Evolutionary conservation across 2,888 invertebrate genomes (phyloP).

Genomic region (Hermaeophaga mercurialis): DNA sequence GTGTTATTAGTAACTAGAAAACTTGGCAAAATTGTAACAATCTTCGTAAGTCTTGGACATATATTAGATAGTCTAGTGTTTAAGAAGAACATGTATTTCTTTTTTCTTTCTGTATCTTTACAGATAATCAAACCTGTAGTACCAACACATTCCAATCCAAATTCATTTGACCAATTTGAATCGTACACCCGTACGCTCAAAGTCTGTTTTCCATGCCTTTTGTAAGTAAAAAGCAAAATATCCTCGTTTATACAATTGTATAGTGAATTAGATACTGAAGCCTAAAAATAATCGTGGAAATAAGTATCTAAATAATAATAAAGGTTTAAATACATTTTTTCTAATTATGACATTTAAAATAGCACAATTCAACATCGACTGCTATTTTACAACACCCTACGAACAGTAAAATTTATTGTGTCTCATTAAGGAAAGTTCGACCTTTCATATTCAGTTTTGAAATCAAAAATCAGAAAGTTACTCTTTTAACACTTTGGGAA

Average conservation of each 20-base stretch:
- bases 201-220: constrained; percentile 60
- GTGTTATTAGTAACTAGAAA: constrained; percentile 78
- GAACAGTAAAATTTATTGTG: too few relatives aligned
- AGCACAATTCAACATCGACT: too few relatives aligned
- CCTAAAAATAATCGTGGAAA: constrained; percentile 61
- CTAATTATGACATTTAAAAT: too few relatives aligned
- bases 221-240: constrained; percentile 72
- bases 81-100: constrained; percentile 75
- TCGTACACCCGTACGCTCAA: constrained; percentile 65
- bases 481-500: too few relatives aligned
- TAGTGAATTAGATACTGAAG: constrained; percentile 65
- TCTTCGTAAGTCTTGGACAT: constrained; percentile 76
- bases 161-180: constrained; percentile 69
- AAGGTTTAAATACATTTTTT: too few relatives aligned
- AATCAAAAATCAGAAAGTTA: too few relatives aligned
- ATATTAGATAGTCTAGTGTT: constrained; percentile 71
- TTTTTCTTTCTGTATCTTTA: constrained; percentile 71
- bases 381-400: too few relatives aligned
- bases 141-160: constrained; percentile 71
- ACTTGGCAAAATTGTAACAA: constrained; percentile 78
- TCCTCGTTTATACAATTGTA: constrained; percentile 64
- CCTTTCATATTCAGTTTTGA: too few relatives aligned
- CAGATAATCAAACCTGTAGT: constrained; percentile 78
- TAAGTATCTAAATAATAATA: too few relatives aligned
- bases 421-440: too few relatives aligned